Percentiles rank a stretch among this genome's conserved stretches.
These are phyloP conservation scores for Danaus melanippus DNA, from an alignment of 1,140 invertebrate genomes.

Conservation along the genomic window DNA sequence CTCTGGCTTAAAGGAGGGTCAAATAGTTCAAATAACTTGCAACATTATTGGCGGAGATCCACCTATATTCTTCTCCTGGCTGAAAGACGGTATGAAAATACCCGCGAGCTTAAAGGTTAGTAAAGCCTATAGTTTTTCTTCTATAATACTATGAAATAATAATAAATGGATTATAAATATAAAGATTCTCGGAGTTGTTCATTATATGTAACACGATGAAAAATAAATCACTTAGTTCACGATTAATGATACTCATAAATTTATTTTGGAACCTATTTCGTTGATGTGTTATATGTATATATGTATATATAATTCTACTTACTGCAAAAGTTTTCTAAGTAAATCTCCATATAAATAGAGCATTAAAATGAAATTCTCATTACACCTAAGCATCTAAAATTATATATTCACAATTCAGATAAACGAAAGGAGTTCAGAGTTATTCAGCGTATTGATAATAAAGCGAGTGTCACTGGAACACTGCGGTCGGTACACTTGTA, in stretches of 20 bases:
- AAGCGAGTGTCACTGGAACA: conserved; percentile 83
- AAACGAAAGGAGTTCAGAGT: conserved; percentile 77
- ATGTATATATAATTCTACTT: too few relatives aligned
- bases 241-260: too few relatives aligned
- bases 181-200: too few relatives aligned
- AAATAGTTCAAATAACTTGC: conserved; percentile 90
- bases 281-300: too few relatives aligned
- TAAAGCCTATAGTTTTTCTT: neutral
- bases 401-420: conserved; percentile 61
- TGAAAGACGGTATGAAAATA: conserved; percentile 85
- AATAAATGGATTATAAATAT: too few relatives aligned
- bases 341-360: too few relatives aligned
- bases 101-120: conserved; percentile 77
- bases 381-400: too few relatives aligned
- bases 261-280: too few relatives aligned
- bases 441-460: conserved; percentile 83
- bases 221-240: neutral
- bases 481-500: conserved; percentile 90
- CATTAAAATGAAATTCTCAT: too few relatives aligned
- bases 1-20: conserved; percentile 86
- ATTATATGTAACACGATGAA: too few relatives aligned
- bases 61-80: conserved; percentile 90
- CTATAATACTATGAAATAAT: neutral
- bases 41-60: conserved; percentile 93
- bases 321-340: too few relatives aligned